These are phyloP conservation scores for Emmelina monodactyla DNA, from an alignment of 2,888 invertebrate species.

Conservation along the genomic window DNA sequence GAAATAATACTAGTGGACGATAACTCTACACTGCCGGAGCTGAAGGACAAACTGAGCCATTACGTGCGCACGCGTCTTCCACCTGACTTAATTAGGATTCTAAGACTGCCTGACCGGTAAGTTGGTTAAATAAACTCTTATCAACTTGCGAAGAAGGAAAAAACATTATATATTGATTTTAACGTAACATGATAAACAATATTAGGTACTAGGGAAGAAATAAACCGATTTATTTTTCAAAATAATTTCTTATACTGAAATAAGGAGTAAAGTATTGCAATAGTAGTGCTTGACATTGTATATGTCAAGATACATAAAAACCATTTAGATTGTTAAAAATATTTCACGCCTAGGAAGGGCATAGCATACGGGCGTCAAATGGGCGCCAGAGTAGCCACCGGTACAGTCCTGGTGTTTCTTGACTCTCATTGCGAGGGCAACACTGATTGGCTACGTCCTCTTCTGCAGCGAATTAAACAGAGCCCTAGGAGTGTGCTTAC, in stretches of 20 bases:
- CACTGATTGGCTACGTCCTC: slow-evolving; percentile 84
- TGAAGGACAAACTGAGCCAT: slow-evolving; percentile 78
- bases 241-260: too few species aligned
- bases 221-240: too few species aligned
- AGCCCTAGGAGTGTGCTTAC: slow-evolving; percentile 84
- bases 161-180: too few species aligned
- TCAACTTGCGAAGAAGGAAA: not conserved
- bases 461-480: slow-evolving; percentile 70
- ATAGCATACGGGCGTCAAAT: too few species aligned
- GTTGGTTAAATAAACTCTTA: too few species aligned
- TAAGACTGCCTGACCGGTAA: slow-evolving; percentile 76
- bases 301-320: too few species aligned
- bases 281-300: too few species aligned
- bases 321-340: too few species aligned
- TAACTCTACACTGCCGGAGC: slow-evolving; percentile 79
- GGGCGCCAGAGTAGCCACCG: slow-evolving; percentile 85
- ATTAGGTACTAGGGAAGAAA: too few species aligned
- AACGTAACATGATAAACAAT: too few species aligned
- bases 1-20: slow-evolving; percentile 97
- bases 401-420: slow-evolving; percentile 84
- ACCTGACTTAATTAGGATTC: slow-evolving; percentile 65
- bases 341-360: too few species aligned
- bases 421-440: slow-evolving; percentile 92
- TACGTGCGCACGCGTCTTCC: slow-evolving; percentile 80
- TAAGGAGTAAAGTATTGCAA: too few species aligned